Evolutionary conservation across 1,140 invertebrate species (phyloP), one percentile per base, ranked within the genome.

Genomic region (Temnothorax curvispinosus): DNA sequence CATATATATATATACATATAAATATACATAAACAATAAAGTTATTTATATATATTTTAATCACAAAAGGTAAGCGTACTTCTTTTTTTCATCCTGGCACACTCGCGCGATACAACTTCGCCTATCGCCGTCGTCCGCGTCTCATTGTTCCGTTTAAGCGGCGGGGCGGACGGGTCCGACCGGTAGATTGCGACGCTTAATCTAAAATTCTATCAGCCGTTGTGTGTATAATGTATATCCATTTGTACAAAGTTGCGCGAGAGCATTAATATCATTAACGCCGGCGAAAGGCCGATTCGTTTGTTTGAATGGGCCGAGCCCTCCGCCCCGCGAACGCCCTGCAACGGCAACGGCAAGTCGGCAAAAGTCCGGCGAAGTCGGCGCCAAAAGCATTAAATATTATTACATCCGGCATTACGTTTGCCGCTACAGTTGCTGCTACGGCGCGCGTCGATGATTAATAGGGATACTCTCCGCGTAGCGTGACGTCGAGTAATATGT

Each of bases 1-100:
- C 13, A 91, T 81, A 91, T 82, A 91, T 89, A 21, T 21, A 21
- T 21, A 21, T 21, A 21, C 21, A 21, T 21, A 21, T 90, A 91
- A 90, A 67, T 67, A 67, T 67, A 80, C n/a, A 80, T 90, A 90
- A 90, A 91, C 90, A 91, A 91, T 91, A 91, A 91, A 91, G 90
- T 91, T 91, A 90, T 90, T 91, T 91, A 91, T 91, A 91, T 91
- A 91, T 91, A 91, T 91, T 91, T 91, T 91, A 91, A 91, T 91
- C 90, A 91, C 85, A 89, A 91, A 75, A 75, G 13, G 56, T 60
- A 47, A 65, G 85, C 38, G 27, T 85, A 82, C 27, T 84, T 84
- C 54, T 77, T 90, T 62, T 27, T 81, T 65, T 74, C 32, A 21
- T 67, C 86, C 88, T 77, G 54, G 69, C 54, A 67, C 32, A 56